A percentile compares a stretch with the other conserved stretches of the same genome.
These are phyloP conservation scores for Papilio demoleus DNA, from an alignment of 2,888 invertebrate species.

Conservation along the genomic window DNA sequence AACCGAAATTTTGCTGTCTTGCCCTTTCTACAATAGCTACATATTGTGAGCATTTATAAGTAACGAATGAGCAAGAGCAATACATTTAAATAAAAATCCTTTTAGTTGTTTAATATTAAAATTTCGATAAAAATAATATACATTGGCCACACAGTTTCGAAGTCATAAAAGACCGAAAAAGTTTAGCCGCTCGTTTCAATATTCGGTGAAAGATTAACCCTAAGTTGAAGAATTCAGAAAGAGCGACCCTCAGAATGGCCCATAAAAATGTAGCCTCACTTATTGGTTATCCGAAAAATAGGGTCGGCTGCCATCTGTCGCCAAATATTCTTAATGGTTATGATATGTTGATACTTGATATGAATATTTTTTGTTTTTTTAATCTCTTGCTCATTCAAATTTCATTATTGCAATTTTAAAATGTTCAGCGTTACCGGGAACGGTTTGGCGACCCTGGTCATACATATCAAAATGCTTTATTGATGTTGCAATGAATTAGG, in stretches of 20 bases:
- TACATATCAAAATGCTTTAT: no score
- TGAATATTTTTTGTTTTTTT: conserved; percentile 24
- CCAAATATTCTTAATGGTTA: conserved; percentile 50
- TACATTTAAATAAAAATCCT: neutral
- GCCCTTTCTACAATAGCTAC: no score
- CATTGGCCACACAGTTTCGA: conserved; percentile 46
- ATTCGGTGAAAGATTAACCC: conserved; percentile 71
- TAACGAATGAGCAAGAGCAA: no score
- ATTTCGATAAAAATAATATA: conserved; percentile 49
- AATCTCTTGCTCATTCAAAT: neutral
- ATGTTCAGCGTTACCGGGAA: no score
- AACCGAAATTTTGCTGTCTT: no score
- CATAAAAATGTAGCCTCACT: conserved; percentile 70
- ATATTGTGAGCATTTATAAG: no score
- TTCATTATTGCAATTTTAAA: no score
- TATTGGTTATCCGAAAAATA: conserved; percentile 68
- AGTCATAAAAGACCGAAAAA: conserved; percentile 60
- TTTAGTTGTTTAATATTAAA: neutral
- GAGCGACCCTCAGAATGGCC: conserved; percentile 66
- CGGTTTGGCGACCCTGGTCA: no score
- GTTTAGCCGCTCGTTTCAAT: conserved; percentile 65
- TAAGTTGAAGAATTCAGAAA: conserved; percentile 69
- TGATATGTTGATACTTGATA: conserved; percentile 31
- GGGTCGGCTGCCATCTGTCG: conserved; percentile 56
- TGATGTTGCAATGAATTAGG: no score